Base-by-base conservation (phyloP, 2,113 vertebrate species). In the Ailuropoda melanoleuca region DNA sequence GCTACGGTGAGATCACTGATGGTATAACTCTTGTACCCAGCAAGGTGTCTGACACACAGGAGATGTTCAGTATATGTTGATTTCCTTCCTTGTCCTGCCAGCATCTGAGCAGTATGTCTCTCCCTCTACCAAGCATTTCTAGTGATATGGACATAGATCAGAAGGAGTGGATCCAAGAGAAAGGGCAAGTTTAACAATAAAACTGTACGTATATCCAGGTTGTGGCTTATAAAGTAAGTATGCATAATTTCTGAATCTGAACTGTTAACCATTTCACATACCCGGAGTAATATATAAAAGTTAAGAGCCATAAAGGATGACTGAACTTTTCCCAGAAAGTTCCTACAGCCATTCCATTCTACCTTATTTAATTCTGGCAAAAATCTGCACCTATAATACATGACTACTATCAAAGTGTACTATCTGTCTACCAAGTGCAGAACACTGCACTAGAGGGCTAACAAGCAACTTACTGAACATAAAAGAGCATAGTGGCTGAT, bases 211-310 rank as follows among this genome's bases (percentile, higher is more conserved):
- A 14, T 64, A 31, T 55, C 8, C 2, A 80, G 80, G 15, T 26
- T 95, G 37, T 84, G 29, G 43, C 78, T 87, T 93, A n/a, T 84
- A 53, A 53, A 78, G n/a, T 78, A 68, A 82, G 19, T 88, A 78
- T 50, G 18, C 4, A 50, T 72, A 66, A 58, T 77, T 91, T 92
- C 93, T 70, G 37, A 96, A 18, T 70, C 17, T 85, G 37, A 82
- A 88, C 60, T 84, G 46, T 74, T 96, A 91, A 55, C 46, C 53
- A 90, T 94, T 83, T 88, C 39, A 62, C 53, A 90, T 43, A 90
- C 4, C 21, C 94, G 21, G 84, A 84, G 64, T 85, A 31, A 75
- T 43, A 90, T 56, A 23, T 74, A 31, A 66, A 95, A 93, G 75
- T 31, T 93, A 81, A 37, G 26, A 88, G 10, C 8, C 29, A 64